These are phyloP conservation scores for Cynopterus sphinx DNA, from an alignment of 2,797 vertebrate genomes.

Conservation along the genomic window DNA sequence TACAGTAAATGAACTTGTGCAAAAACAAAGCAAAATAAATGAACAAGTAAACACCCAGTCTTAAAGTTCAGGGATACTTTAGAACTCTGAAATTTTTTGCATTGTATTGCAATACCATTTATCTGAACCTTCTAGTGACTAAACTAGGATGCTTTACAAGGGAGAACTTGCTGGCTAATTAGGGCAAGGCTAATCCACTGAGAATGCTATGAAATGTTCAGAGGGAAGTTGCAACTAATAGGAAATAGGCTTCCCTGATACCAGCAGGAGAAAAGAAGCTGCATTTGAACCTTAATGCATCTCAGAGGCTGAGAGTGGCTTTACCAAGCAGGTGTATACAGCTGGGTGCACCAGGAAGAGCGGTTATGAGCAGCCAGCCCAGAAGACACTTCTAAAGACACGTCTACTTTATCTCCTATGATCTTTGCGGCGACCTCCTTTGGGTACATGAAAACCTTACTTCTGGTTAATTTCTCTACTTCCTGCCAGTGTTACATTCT, in stretches of 20 bases:
- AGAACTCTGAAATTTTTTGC: not conserved
- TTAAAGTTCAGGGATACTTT: not conserved
- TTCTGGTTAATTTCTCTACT: constrained; percentile 56
- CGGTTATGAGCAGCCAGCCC: not conserved
- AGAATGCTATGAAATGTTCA: not conserved
- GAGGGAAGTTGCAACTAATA: not conserved
- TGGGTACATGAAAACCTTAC: constrained; percentile 20
- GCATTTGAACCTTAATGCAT: not conserved
- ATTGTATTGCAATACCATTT: not conserved
- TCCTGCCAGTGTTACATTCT: constrained; percentile 52
- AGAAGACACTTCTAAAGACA: not conserved
- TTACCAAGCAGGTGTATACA: not conserved
- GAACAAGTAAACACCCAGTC: not conserved
- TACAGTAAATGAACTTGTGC: not conserved
- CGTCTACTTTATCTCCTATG: not conserved
- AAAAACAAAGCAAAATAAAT: constrained; percentile 14
- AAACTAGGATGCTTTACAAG: not conserved
- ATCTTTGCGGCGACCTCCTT: not conserved
- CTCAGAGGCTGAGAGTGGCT: not conserved
- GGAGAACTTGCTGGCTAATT: constrained; percentile 31
- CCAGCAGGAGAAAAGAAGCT: not conserved
- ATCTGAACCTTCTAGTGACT: not conserved
- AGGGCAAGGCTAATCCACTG: constrained; percentile 18
- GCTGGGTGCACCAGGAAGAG: not conserved
- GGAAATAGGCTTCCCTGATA: not conserved